Base-by-base conservation (phyloP, 2,888 invertebrate species). In the Trichopoda pennipes region DNA sequence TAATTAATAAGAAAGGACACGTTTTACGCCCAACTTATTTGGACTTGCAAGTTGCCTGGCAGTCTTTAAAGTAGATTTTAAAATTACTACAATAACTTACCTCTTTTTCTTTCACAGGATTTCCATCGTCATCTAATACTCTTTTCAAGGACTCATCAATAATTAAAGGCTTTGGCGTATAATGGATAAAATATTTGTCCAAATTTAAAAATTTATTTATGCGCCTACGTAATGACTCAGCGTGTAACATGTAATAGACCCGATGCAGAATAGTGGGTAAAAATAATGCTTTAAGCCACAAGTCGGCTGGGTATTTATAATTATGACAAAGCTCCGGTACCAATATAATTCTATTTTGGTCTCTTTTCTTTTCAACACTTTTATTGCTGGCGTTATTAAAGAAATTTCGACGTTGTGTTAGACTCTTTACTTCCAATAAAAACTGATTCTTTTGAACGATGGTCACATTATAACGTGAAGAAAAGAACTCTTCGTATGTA, bases 241-340 rank as follows among this genome's bases (percentile, higher is more conserved):
- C 91, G 69, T 90, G 87, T 14, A 91, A 80, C 80, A 91, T 86
- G 35, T 84, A 91, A 35, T 88, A 81, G 0, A 91, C 35, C 88
- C 99, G 94, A 88, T 97, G 96, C 38, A 99, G 88, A 76, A 98
- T 93, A 21, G 96, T 95, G 0, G 99, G 99, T 75, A 99, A 88
- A 70, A 96, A 93, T 1, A 94, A 93, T 0, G 96, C 95, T 90
- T 98, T 97, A 23, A 96, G 92, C 96, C 98, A 98, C 80, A 98
- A 92, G 14, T 94, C 92, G 19, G 94, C 93, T 0, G 96, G 95
- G 88, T 94, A 96, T 0, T 92, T 92, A 83, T 94, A 94, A 87
- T 93, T 94, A 32, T 94, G 93, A 88, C 97, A 96, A 84, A 98
- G 92, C 91, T 99, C 99, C 0, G 99, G 98, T 14, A 99, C 93